Conservation (phyloP, 2,888 invertebrate genomes). For the Neoitamus cyanurus region DNA sequence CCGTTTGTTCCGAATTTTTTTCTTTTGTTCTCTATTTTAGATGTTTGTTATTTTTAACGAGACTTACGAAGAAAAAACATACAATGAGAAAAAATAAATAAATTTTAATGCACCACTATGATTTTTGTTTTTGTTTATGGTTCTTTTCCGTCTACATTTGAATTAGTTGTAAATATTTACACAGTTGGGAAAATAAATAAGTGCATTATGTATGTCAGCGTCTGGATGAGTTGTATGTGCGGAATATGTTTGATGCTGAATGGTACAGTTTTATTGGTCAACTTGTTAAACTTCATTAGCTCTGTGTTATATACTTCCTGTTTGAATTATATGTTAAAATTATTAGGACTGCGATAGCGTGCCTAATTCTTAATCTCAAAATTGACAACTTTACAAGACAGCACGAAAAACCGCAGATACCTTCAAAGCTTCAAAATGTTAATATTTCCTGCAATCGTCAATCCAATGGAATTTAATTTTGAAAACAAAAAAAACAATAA, state of each 20-base stretch:
- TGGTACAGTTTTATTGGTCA: neutral
- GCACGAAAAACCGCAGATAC: too few relatives aligned
- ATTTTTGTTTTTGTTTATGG: neutral
- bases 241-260: neutral
- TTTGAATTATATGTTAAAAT: neutral
- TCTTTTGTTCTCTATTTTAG: neutral
- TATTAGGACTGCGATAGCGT: neutral
- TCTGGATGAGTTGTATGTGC: neutral
- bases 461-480: too few relatives aligned
- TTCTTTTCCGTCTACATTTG: neutral
- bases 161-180: neutral
- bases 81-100: neutral
- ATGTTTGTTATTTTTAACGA: conserved; percentile 19
- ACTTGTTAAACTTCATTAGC: neutral
- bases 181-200: neutral
- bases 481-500: too few relatives aligned
- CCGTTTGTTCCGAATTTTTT: neutral
- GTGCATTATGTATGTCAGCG: neutral
- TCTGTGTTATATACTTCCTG: neutral
- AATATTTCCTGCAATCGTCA: too few relatives aligned
- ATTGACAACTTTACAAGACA: too few relatives aligned
- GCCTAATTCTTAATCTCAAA: too few relatives aligned
- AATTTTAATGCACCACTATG: neutral
- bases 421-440: too few relatives aligned
- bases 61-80: neutral